phyloP scores from a whole-genome alignment of 2,797 vertebrate genomes.

The Phrynocephalus vlangalii region DNA sequence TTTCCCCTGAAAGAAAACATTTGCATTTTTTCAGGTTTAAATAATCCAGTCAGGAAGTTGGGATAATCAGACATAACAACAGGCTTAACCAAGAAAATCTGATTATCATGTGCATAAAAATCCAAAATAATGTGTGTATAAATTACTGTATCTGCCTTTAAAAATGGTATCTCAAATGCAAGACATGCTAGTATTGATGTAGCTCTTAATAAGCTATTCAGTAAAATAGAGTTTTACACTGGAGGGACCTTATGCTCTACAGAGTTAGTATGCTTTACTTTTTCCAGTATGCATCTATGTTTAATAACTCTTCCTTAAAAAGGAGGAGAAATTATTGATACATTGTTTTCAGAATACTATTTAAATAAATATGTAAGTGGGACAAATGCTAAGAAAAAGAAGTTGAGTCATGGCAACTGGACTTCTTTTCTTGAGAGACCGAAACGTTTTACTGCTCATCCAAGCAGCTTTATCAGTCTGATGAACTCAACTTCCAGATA shows the following conservation, averaged over 20 bases:
- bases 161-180: background rate
- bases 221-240: background rate
- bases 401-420: no score
- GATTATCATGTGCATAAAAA: constrained; percentile 33
- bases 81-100: constrained; percentile 39
- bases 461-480: background rate
- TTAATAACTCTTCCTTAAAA: background rate
- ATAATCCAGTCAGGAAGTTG: constrained; percentile 73
- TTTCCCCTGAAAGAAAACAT: constrained; percentile 81
- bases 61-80: constrained; percentile 6
- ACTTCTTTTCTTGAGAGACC: no score
- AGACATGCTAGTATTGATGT: background rate
- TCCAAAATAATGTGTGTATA: background rate
- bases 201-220: background rate
- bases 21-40: constrained; percentile 80
- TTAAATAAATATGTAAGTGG: background rate
- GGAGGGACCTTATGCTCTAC: background rate
- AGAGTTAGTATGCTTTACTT: no score
- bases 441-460: no score
- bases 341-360: background rate
- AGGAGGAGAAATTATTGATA: background rate
- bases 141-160: background rate
- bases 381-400: no score
- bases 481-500: background rate
- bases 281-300: background rate